Conservation (phyloP, 1,140 invertebrate species). For the Drosophila rufa region DNA sequence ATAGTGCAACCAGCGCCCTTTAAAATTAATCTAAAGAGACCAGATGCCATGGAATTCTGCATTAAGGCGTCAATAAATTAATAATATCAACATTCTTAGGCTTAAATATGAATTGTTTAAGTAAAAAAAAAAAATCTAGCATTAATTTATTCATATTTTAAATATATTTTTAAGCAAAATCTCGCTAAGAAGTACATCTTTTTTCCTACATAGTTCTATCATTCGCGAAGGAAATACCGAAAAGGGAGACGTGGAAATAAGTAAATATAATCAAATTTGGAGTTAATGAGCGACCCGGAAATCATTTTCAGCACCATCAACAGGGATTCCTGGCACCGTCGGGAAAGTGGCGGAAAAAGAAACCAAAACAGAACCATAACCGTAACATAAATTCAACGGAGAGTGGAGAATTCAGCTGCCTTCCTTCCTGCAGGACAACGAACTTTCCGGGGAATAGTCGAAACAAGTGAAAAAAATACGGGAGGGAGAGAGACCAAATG, state of each 20-base stretch:
- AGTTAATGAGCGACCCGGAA: conserved; percentile 74
- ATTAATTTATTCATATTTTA: no score
- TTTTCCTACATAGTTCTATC: neutral
- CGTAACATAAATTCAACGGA: conserved; percentile 20
- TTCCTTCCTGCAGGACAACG: conserved; percentile 29
- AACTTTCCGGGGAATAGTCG: conserved; percentile 26
- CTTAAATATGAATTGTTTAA: no score
- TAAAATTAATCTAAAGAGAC: no score
- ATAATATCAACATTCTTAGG: no score
- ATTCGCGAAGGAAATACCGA: neutral
- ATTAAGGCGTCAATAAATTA: no score
- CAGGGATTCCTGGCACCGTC: neutral
- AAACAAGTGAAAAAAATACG: neutral
- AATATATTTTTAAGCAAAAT: no score
- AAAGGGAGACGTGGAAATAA: conserved; percentile 30
- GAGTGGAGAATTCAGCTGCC: conserved; percentile 16
- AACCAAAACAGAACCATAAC: conserved; percentile 42
- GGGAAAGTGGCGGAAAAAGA: neutral
- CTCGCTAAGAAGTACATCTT: neutral
- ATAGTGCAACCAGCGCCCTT: no score
- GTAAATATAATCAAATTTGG: conserved; percentile 73
- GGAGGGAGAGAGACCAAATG: neutral
- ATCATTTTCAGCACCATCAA: conserved; percentile 59
- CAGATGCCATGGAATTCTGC: no score
- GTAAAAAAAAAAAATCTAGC: no score